Conservation (phyloP, 2,888 invertebrate species). For the Catocala fraxini region DNA sequence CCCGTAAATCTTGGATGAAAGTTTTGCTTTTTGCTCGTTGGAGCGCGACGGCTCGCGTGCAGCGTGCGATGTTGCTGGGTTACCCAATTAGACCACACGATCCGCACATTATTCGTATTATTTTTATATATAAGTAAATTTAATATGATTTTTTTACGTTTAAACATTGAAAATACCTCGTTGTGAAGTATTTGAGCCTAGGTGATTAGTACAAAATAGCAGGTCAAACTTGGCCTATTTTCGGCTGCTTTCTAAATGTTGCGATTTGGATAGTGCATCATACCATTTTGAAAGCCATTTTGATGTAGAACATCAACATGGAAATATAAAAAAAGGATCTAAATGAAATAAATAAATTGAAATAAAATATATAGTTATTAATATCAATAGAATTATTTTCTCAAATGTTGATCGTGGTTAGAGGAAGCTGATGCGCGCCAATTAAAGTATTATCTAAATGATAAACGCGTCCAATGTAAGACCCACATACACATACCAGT, state of each 20-base stretch:
- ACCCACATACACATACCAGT: conserved; percentile 27
- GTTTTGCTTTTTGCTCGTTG: conserved; percentile 53
- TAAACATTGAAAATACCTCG: too few relatives aligned
- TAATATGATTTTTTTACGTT: conserved; percentile 2
- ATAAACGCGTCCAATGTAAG: conserved; percentile 5
- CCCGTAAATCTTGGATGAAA: conserved; percentile 59
- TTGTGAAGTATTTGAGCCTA: too few relatives aligned
- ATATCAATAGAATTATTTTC: too few relatives aligned
- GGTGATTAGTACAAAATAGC: too few relatives aligned
- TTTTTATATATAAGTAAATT: conserved; percentile 31
- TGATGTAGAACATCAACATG: too few relatives aligned
- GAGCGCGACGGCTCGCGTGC: conserved; percentile 53
- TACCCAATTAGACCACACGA: conserved; percentile 56
- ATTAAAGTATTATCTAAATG: background rate
- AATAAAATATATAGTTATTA: too few relatives aligned
- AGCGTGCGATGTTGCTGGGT: conserved; percentile 61
- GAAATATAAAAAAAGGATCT: too few relatives aligned
- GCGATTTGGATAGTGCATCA: too few relatives aligned
- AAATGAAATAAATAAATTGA: too few relatives aligned
- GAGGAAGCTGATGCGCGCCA: background rate
- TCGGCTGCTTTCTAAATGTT: too few relatives aligned
- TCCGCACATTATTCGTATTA: conserved; percentile 35
- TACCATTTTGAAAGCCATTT: too few relatives aligned
- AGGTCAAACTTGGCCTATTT: too few relatives aligned
- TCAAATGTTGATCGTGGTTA: background rate